These are phyloP conservation scores for Cantharis nigra DNA, from an alignment of 2,888 invertebrate species.

Conservation along the genomic window DNA sequence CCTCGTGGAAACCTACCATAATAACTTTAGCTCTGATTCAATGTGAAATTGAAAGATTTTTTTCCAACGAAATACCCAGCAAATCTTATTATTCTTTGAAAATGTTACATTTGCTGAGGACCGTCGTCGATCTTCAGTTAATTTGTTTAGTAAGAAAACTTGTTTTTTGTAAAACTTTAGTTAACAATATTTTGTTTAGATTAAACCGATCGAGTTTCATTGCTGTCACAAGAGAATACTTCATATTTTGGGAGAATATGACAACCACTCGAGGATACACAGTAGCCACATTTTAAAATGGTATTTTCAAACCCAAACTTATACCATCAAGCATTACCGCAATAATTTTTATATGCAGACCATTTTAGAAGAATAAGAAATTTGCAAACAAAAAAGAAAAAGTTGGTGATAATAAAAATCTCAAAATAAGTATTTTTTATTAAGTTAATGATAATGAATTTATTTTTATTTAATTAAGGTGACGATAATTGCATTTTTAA, in stretches of 20 bases:
- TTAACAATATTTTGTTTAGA: slow-evolving; percentile 56
- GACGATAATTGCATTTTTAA: not conserved
- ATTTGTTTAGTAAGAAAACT: slow-evolving; percentile 67
- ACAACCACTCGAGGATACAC: slow-evolving; percentile 69
- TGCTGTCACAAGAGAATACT: slow-evolving; percentile 66
- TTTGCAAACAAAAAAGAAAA: slow-evolving; percentile 1
- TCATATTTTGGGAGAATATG: slow-evolving; percentile 71
- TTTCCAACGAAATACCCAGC: slow-evolving; percentile 38
- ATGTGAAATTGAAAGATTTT: slow-evolving; percentile 65
- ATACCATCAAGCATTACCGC: slow-evolving; percentile 40
- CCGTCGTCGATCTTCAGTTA: slow-evolving; percentile 73
- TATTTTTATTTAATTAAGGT: not conserved
- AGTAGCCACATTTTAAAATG: slow-evolving; percentile 77
- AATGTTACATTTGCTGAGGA: slow-evolving; percentile 68
- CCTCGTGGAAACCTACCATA: slow-evolving; percentile 73
- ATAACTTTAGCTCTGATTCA: slow-evolving; percentile 79
- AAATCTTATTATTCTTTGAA: slow-evolving; percentile 48
- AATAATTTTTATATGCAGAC: slow-evolving; percentile 36
- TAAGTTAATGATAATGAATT: not conserved
- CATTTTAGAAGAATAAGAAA: slow-evolving; percentile 33
- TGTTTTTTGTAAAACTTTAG: slow-evolving; percentile 14
- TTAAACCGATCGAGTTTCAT: slow-evolving; percentile 68
- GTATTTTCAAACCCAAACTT: slow-evolving; percentile 75
- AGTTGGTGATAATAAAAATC: slow-evolving; percentile 10
- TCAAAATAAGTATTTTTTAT: not conserved